Evolutionary conservation across 2,888 invertebrate species (phyloP).

Genomic region (Micropterix aruncella): DNA sequence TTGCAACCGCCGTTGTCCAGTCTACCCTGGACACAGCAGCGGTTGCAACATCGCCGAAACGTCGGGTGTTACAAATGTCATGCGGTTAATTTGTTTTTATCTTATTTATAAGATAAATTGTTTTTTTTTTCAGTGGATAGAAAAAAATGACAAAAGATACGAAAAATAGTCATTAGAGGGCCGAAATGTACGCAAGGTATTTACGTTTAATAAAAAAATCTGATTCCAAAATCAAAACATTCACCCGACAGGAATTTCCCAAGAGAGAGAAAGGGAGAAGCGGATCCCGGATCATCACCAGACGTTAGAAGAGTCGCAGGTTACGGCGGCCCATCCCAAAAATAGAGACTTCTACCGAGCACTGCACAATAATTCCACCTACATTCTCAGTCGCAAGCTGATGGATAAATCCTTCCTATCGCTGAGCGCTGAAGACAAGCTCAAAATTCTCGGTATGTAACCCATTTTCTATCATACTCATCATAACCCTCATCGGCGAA

Average conservation of each 20-base stretch:
- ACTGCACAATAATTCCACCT: conserved; percentile 62
- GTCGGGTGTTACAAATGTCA: too few species aligned
- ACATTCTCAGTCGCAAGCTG: conserved; percentile 50
- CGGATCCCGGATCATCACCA: conserved; percentile 75
- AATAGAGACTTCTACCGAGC: conserved; percentile 69
- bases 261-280: conserved; percentile 68
- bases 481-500: too few species aligned
- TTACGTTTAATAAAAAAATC: too few species aligned
- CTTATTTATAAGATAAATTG: conserved; percentile 7
- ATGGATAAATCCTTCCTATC: conserved; percentile 77
- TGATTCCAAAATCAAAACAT: too few species aligned
- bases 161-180: conserved; percentile 2
- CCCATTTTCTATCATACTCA: too few species aligned
- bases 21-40: too few species aligned
- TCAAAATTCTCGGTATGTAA: conserved; percentile 53
- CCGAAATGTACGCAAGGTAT: too few species aligned
- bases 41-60: too few species aligned
- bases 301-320: conserved; percentile 50
- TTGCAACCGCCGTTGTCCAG: too few species aligned
- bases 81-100: too few species aligned
- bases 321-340: conserved; percentile 52
- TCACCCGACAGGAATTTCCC: conserved; percentile 45
- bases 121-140: conserved; percentile 3
- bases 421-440: conserved; percentile 69
- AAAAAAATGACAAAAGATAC: neutral